These are phyloP conservation scores for Indri indri DNA, from an alignment of 2,113 vertebrate genomes.

Conservation along the genomic window DNA sequence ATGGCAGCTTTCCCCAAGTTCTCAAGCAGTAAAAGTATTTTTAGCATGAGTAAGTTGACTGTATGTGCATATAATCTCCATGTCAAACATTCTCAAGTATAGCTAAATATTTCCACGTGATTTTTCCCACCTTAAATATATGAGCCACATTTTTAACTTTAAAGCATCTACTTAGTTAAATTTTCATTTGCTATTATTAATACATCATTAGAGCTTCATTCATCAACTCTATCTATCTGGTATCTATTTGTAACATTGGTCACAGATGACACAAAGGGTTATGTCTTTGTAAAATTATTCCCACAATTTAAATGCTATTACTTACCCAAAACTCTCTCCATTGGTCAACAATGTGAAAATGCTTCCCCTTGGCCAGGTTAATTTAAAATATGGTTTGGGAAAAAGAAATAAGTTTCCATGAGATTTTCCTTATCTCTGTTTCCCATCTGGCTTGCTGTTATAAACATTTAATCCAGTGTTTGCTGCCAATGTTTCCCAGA, in stretches of 20 bases:
- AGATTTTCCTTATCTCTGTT: constrained; percentile 85
- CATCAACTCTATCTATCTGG: not conserved
- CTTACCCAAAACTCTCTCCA: constrained; percentile 45
- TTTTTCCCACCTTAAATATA: not conserved
- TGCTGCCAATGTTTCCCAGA: constrained; percentile 86
- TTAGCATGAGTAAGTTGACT: not conserved
- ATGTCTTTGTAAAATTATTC: constrained; percentile 38
- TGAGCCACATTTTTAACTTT: not conserved
- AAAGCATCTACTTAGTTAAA: not conserved
- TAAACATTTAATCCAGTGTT: constrained; percentile 84
- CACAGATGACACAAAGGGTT: not conserved
- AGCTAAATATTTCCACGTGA: constrained; percentile 25
- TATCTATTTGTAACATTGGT: constrained; percentile 9
- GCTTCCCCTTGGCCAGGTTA: constrained; percentile 64
- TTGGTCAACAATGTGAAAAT: constrained; percentile 59
- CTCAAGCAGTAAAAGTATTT: not conserved
- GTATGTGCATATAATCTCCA: not conserved
- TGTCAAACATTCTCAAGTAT: not conserved
- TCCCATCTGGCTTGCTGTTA: constrained; percentile 85
- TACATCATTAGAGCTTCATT: not conserved
- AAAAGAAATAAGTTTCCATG: constrained; percentile 76
- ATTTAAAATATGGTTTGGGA: constrained; percentile 78
- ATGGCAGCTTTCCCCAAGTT: not conserved
- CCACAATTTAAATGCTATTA: constrained; percentile 46
- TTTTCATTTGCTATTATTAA: not conserved